Conservation (phyloP, 2,888 invertebrate species). For the Erebia aethiops region DNA sequence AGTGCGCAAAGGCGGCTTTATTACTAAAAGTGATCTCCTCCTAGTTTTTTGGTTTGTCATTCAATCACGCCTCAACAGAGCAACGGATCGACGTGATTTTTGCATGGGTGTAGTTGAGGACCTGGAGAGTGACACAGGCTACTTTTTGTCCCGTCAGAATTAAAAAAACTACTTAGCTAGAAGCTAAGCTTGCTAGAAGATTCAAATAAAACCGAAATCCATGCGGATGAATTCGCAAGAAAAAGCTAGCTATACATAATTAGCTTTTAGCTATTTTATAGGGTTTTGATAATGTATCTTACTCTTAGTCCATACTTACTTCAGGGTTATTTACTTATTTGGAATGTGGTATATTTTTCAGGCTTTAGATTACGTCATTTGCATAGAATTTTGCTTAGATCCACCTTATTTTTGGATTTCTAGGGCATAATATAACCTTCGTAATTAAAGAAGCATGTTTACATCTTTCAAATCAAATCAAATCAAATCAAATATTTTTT, state of each 20-base stretch:
- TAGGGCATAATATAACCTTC: constrained; percentile 16
- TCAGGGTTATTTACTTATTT: neutral
- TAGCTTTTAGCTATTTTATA: neutral
- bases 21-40: no score
- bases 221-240: neutral
- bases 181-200: no score
- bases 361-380: constrained; percentile 20
- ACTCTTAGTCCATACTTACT: neutral
- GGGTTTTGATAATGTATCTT: neutral
- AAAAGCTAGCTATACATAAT: neutral
- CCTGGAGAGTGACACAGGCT: no score
- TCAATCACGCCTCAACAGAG: no score
- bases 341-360: constrained; percentile 2
- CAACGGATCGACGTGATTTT: no score
- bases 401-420: constrained; percentile 20
- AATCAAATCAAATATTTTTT: no score
- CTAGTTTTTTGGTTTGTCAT: no score
- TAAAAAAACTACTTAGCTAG: no score
- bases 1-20: no score
- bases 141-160: no score
- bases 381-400: constrained; percentile 11
- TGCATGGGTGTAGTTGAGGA: no score
- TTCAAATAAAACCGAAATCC: neutral
- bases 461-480: no score
- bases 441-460: neutral